A percentile compares a stretch with the other conserved stretches of the same genome.
Conservation (phyloP, 2,797 vertebrate genomes). For the Bradypus variegatus region DNA sequence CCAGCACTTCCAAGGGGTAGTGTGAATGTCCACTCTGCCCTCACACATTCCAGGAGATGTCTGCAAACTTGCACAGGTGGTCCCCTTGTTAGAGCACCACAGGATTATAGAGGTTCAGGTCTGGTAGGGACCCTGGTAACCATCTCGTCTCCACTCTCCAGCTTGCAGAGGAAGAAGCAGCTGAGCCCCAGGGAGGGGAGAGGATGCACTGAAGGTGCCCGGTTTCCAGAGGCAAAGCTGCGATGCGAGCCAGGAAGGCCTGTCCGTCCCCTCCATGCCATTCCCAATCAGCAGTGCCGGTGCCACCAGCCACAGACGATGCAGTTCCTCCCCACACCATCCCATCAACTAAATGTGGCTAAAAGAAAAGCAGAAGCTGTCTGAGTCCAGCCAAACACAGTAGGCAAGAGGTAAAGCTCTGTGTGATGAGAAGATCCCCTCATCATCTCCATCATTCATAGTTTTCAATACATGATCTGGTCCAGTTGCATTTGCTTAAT, state of each 20-base stretch:
- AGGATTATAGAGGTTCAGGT: rapidly evolving
- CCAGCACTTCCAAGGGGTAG: not conserved
- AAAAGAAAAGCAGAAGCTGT: not conserved
- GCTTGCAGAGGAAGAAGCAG: not conserved
- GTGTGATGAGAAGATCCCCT: rapidly evolving
- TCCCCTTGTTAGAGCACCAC: not conserved
- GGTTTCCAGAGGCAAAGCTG: rapidly evolving
- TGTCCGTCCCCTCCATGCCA: not conserved
- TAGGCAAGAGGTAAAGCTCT: too few relatives aligned
- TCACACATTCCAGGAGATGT: not conserved
- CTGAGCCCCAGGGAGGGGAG: not conserved
- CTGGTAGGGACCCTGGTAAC: not conserved
- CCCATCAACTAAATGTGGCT: rapidly evolving
- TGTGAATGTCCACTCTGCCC: not conserved
- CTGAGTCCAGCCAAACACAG: rapidly evolving
- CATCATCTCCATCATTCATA: rapidly evolving
- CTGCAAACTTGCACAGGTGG: not conserved
- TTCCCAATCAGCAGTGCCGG: rapidly evolving
- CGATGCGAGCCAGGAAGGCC: too few relatives aligned
- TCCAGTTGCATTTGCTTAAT: rapidly evolving
- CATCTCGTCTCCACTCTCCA: rapidly evolving
- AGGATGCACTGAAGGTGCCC: not conserved
- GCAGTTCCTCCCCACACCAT: rapidly evolving
- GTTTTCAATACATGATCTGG: rapidly evolving
- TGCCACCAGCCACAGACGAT: rapidly evolving